A percentile compares a stretch with the other conserved stretches of the same genome.
phyloP scores from a whole-genome alignment of 2,113 vertebrate genomes.

The Meleagris gallopavo region DNA sequence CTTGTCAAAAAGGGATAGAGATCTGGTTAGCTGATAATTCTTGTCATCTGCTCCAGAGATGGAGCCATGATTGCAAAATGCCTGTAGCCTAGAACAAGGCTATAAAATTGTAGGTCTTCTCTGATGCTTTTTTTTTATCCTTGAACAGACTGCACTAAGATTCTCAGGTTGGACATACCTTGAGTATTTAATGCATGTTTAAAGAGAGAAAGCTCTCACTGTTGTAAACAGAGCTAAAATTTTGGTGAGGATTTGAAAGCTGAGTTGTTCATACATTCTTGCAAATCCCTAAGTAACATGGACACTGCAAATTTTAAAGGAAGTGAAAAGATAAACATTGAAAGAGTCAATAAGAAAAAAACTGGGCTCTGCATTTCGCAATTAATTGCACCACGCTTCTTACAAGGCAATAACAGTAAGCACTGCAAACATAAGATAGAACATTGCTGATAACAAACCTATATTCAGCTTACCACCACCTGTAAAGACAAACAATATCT shows the following conservation, averaged over 20 bases:
- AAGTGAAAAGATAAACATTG: conserved; percentile 10
- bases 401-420: conserved; percentile 43
- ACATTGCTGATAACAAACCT: conserved; percentile 49
- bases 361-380: conserved; percentile 2
- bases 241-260: neutral
- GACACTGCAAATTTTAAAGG: neutral
- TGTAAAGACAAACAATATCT: conserved; percentile 72
- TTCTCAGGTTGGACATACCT: neutral
- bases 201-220: neutral
- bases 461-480: conserved; percentile 69
- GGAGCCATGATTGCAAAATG: neutral
- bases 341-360: conserved; percentile 11
- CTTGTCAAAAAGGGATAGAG: neutral
- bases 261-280: neutral
- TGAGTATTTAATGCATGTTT: neutral
- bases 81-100: neutral
- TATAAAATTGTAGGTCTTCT: neutral
- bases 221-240: neutral
- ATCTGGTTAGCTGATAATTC: neutral
- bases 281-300: neutral
- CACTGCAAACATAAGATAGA: conserved; percentile 25
- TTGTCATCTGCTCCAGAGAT: neutral
- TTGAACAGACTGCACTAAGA: neutral
- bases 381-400: conserved; percentile 49
- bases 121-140: neutral